Evolutionary conservation across 2,797 vertebrate species (phyloP), one percentile per base, ranked within the genome.

Genomic region (Triplophysa bombifrons): DNA sequence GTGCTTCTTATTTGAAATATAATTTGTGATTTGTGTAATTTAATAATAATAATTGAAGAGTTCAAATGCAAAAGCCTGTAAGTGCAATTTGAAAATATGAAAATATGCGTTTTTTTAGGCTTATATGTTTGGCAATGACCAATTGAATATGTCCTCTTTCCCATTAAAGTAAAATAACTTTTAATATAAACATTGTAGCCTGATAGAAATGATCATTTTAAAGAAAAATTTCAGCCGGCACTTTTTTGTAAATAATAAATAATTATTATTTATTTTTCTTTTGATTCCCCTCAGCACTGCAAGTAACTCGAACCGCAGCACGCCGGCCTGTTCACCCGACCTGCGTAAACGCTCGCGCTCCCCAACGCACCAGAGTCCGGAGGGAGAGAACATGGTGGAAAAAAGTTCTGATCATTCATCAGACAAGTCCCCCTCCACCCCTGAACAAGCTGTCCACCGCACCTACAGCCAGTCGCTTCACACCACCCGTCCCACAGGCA

Each of bases 251-350:
- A 30, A 30, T 30, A 30, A 30, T 11, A 46, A 46, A 30, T 9
- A 27, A 5, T 16, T n/a, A n/a, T 19, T 20, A 22, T 1, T 11
- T 41, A 12, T 8, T 20, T 34, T 55, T n/a, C 61, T n/a, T 61
- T 9, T 74, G 46, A 19, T 60, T 84, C 70, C 73, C 78, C 67
- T 14, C 90, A 96, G 96, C 90, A 95, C 95, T 87, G 95, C 95
- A 93, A 96, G 94, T 94, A 96, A 96, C 91, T 96, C 95, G 46
- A 96, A 95, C 91, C 94, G 94, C 92, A 96, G 96, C 94, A 95
- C 95, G 0, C 95, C 96, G 2, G 94, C 95, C 89, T 96, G 96
- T 92, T 96, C 96, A 58, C 95, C 96, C 1, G 93, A 96, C 91
- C 95, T 96, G 86, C 95, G 94, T 85, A 96, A 95, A 85, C 93